These are phyloP conservation scores for Saccostrea cuccullata DNA, from an alignment of 1,140 invertebrate genomes.

Conservation along the genomic window DNA sequence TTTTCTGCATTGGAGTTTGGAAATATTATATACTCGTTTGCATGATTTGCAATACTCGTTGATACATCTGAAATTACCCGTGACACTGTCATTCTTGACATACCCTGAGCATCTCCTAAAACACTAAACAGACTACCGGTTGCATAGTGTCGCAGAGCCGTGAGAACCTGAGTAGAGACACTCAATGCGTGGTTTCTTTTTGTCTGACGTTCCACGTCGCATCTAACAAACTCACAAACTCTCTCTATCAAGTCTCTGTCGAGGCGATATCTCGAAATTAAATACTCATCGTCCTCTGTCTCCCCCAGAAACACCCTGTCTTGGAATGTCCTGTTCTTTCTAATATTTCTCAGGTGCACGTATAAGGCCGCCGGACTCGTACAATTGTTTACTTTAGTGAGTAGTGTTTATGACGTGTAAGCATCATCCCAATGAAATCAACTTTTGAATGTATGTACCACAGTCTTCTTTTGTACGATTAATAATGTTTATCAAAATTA, in stretches of 20 bases:
- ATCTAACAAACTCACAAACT: neutral
- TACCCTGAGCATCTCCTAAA: constrained; percentile 17
- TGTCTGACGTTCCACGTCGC: neutral
- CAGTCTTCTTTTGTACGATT: too few species aligned
- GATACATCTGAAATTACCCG: constrained; percentile 41
- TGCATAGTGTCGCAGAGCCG: constrained; percentile 47
- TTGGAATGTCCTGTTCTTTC: neutral
- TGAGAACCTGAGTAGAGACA: constrained; percentile 14
- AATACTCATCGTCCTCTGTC: neutral
- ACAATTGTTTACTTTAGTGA: neutral
- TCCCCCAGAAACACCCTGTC: neutral
- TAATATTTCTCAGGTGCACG: neutral
- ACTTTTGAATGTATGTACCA: too few species aligned
- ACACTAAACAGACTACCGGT: constrained; percentile 42
- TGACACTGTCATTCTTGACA: constrained; percentile 38
- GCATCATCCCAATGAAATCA: too few species aligned
- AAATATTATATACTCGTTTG: constrained; percentile 5
- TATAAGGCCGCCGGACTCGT: neutral
- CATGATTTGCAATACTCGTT: neutral
- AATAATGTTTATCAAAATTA: too few species aligned
- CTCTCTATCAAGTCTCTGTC: neutral
- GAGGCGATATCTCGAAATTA: neutral
- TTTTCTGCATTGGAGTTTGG: neutral
- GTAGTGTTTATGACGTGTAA: neutral
- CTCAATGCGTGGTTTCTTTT: neutral